phyloP scores from a whole-genome alignment of 2,113 vertebrate species.

The Neolamprologus tretocephalus region DNA sequence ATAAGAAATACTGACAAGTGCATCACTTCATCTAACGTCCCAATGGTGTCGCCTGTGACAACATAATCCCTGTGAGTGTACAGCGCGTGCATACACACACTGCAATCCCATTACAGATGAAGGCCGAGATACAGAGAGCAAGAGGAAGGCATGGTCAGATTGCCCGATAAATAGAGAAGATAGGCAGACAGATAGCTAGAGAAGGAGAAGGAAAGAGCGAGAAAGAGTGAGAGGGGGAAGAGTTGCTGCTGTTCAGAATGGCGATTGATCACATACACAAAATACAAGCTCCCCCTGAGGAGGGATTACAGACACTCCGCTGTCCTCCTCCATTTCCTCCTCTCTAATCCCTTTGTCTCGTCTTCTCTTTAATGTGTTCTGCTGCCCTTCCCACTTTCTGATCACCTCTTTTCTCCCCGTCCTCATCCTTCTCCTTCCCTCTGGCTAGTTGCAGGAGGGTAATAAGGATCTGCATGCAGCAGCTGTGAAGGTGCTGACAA shows the following conservation, averaged over 20 bases:
- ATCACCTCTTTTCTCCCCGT: conserved; percentile 24
- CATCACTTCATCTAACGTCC: conserved; percentile 55
- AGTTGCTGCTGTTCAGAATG: neutral
- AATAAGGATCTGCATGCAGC: conserved; percentile 63
- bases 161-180: neutral
- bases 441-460: conserved; percentile 36
- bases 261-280: conserved; percentile 28
- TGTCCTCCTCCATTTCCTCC: neutral
- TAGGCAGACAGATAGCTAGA: neutral
- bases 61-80: conserved; percentile 49
- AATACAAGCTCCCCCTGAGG: conserved; percentile 18
- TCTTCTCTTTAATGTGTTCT: neutral
- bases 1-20: conserved; percentile 49
- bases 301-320: conserved; percentile 19
- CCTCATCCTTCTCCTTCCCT: neutral
- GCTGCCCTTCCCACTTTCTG: conserved; percentile 19
- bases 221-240: neutral
- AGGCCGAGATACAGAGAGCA: neutral
- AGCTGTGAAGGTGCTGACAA: conserved; percentile 66
- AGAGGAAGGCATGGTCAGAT: neutral
- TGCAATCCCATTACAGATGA: conserved; percentile 25
- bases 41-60: conserved; percentile 41
- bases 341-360: neutral
- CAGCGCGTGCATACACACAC: neutral
- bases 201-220: neutral